These are phyloP conservation scores for Phyllopteryx taeniolatus DNA, from an alignment of 2,113 vertebrate genomes.

Conservation along the genomic window DNA sequence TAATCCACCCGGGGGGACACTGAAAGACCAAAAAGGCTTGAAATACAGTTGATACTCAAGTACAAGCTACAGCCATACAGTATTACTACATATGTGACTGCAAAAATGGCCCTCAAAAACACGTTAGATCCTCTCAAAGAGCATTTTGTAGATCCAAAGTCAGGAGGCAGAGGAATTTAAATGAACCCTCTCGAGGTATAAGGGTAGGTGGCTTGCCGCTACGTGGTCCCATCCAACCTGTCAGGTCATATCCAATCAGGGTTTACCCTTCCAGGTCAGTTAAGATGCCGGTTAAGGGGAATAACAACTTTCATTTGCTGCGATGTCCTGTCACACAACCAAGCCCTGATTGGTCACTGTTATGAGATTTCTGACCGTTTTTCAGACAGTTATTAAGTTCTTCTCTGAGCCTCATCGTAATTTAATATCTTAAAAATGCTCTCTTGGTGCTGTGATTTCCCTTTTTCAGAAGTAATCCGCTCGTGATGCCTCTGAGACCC, in stretches of 20 bases:
- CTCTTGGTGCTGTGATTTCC: background rate
- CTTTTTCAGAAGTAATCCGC: background rate
- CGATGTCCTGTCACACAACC: background rate
- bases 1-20: too few relatives aligned
- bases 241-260: conserved; percentile 15
- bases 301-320: background rate
- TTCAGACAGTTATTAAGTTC: conserved; percentile 1
- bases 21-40: too few relatives aligned
- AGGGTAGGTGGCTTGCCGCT: background rate
- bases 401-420: background rate
- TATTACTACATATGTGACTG: background rate
- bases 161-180: conserved; percentile 7
- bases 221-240: background rate
- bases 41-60: too few relatives aligned
- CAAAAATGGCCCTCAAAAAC: conserved; percentile 6
- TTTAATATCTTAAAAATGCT: background rate
- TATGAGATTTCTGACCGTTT: background rate
- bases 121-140: conserved; percentile 20
- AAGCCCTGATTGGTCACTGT: background rate
- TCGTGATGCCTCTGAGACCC: background rate
- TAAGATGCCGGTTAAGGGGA: background rate
- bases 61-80: too few relatives aligned
- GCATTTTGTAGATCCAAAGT: conserved; percentile 22
- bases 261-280: conserved; percentile 22
- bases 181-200: background rate